Evolutionary conservation across 2,888 invertebrate species (phyloP), one percentile per base, ranked within the genome.

Genomic region (Spilosoma lubricipeda): DNA sequence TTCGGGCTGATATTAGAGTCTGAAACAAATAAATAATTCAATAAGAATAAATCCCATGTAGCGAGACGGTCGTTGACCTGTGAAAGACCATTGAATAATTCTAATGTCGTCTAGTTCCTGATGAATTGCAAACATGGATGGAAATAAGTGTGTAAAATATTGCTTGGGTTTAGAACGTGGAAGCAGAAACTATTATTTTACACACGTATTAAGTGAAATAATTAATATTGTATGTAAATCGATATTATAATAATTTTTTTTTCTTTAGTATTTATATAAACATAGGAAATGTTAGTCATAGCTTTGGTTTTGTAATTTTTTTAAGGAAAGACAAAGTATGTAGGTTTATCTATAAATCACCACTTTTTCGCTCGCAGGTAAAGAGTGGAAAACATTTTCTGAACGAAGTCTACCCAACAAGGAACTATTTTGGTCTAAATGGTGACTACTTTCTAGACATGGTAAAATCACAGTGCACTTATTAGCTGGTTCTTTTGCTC

Each of bases 1-100:
- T 82, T 84, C 81, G 85, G 84, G 85, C 88, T 86, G 90, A 86
- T 90, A 91, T 88, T 85, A 84, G 88, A 87, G 93, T 93, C 94
- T 94, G 93, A 74, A 93, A 93, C 85, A 83, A 87, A 88, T 85
- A 84, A 81, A 86, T 78, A 82, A 80, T 72, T 63, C 71, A 80
- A 87, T 82, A 67, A 81, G 71, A 76, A 82, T 78, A 86, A 82
- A 86, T 86, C 81, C 81, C 80, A 79, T 69, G 72, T 52, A 71
- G 80, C 78, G 75, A 78, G 76, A 80, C 78, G 85, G 80, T 88
- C 86, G 82, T 87, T 86, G 87, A 87, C 84, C 89, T 87, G 84
- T 74, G 77, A 74, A 83, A 82, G 83, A 77, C 83, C 82, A 83
- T 82, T 88, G 80, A 70, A 81, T 80, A 79, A 85, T 83, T 83